Conservation (phyloP, 2,113 vertebrate species). For the Gorsachius goisagi region DNA sequence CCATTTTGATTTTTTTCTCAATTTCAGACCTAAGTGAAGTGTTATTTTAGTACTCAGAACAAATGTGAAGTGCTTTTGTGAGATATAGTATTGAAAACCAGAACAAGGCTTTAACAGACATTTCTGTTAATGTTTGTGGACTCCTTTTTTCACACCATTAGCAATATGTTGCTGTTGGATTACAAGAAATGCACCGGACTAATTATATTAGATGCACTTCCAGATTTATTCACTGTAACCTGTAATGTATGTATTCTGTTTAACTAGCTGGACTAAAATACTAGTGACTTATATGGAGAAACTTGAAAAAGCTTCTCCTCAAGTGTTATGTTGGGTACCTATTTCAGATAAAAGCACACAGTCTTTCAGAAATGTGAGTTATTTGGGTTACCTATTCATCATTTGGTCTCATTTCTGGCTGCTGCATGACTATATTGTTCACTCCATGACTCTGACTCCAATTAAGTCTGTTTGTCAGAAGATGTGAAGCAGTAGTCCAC, state of each 20-base stretch:
- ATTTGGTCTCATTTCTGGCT: not conserved
- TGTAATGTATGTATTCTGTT: not conserved
- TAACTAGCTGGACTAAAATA: not conserved
- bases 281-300: not conserved
- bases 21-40: not conserved
- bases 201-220: not conserved
- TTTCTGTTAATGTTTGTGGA: not conserved
- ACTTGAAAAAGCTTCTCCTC: not conserved
- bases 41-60: not conserved
- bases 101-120: not conserved
- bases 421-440: not conserved
- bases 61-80: not conserved
- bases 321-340: not conserved
- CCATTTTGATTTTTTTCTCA: not conserved
- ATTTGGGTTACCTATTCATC: not conserved
- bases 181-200: not conserved
- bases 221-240: not conserved
- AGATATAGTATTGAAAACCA: not conserved
- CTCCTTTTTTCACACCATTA: not conserved
- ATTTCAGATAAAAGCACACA: not conserved
- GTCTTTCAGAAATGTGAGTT: not conserved
- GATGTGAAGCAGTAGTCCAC: not conserved
- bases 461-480: not conserved
- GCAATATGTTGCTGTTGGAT: not conserved
- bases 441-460: not conserved